Base-by-base conservation (phyloP, 2,888 invertebrate species). In the Rhingia campestris region DNA sequence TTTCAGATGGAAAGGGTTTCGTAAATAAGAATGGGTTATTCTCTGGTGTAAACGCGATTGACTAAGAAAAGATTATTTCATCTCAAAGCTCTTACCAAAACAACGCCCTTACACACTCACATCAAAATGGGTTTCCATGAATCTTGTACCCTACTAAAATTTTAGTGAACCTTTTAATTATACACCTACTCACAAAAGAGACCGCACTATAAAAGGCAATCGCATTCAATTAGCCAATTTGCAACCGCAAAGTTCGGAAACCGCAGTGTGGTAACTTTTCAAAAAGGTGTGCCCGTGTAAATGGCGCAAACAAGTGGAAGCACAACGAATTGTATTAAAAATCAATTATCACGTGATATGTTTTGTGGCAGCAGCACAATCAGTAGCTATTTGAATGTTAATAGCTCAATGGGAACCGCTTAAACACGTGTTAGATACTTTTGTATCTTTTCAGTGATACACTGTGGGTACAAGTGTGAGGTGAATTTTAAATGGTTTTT, bases 301-400 rank as follows among this genome's bases (percentile, higher is more conserved):
- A 37, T 51, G 4, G 41, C 35, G n/a, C 10, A 30, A 12, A 14
- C 45, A 81, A 72, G 61, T 54, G 45, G 61, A 61, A 75, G 59
- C 59, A 47, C 66, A 66, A 61, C 54, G 35, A 70, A 77, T 56
- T 66, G 33, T 51, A 73, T 77, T 67, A 67, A 77, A 72, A 82
- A 77, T 66, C 81, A 81, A 77, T 81, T 81, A 75, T 41, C 70
- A 37, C 61, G 63, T 30, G 33, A 14, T 51, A 32, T 69, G 69
- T 58, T 67, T 51, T 61, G 10, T 32, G 33, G 39, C 53, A 22
- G 39, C 41, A 53, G 69, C 69, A 33, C 61, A 56, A 53, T 75
- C 61, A 74, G 63, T 61, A 9, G 64, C 53, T 30, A 39, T 63
- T 63, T 70, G 69, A 63, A 81, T 81, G 75, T 81, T 53, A 70